phyloP scores from a whole-genome alignment of 2,888 invertebrate species.

The Diadromus collaris region DNA sequence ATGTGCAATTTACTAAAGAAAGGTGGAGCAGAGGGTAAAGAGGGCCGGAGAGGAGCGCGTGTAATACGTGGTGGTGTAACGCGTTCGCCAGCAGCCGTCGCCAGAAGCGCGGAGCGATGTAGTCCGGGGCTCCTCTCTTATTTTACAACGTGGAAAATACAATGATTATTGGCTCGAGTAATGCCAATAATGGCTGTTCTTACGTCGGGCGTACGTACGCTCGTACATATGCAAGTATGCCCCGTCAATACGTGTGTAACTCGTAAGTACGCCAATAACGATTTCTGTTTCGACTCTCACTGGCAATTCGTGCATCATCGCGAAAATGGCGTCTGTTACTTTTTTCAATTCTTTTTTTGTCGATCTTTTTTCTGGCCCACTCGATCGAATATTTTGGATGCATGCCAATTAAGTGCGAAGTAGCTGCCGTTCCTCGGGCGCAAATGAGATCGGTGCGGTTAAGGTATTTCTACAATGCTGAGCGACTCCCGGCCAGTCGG shows the following conservation, averaged over 20 bases:
- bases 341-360: conserved; percentile 25
- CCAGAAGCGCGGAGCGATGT: conserved; percentile 49
- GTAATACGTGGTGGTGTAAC: conserved; percentile 7
- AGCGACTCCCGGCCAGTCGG: background rate
- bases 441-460: conserved; percentile 12
- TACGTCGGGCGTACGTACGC: conserved; percentile 40
- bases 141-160: conserved; percentile 61
- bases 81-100: conserved; percentile 38
- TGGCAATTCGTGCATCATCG: conserved; percentile 43
- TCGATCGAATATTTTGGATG: conserved; percentile 44
- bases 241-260: conserved; percentile 45
- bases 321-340: conserved; percentile 29
- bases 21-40: conserved; percentile 13
- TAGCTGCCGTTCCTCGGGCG: conserved; percentile 1
- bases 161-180: conserved; percentile 64
- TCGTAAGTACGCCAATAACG: conserved; percentile 50
- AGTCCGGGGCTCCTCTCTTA: conserved; percentile 50
- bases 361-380: conserved; percentile 10
- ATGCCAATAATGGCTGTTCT: conserved; percentile 60
- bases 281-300: conserved; percentile 32
- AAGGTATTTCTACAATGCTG: background rate
- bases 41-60: conserved; percentile 1
- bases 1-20: conserved; percentile 57
- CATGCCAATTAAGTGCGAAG: conserved; percentile 46
- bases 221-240: conserved; percentile 29